Evolutionary conservation across 1,140 invertebrate species (phyloP), one percentile per base, ranked within the genome.

Genomic region (Microplitis demolitor): DNA sequence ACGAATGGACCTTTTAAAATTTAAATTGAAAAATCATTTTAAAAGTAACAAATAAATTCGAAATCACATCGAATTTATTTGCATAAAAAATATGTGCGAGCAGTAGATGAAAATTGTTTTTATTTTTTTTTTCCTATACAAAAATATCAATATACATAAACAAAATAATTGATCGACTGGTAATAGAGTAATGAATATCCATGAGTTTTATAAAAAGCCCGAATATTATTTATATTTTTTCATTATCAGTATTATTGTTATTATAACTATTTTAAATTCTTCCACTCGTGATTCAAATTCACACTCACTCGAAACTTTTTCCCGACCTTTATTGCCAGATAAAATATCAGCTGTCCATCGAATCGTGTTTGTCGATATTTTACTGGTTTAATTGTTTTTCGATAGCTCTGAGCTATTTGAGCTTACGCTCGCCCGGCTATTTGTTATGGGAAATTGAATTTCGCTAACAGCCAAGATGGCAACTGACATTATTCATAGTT

Each of bases 311-410:
- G 58, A 62, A 69, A 68, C 62, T 72, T 69, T 69, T 69, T 63
- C 64, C 58, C 33, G 71, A 11, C 72, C 58, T 71, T 71, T 66
- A 75, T 71, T 62, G 74, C 76, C 73, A 78, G 80, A 81, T 84
- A 83, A 83, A 84, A 84, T 86, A 83, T 85, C 80, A 83, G 74
- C 76, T 78, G 79, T 82, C 80, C 71, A 78, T 82, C 82, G 78
- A 79, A 64, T 77, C 69, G 72, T 82, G 80, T 84, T 84, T 78
- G 80, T 70, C 80, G 76, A 84, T 85, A 86, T 84, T 84, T 85
- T 83, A 85, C 78, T 66, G 71, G 77, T 83, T 85, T 84, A 84
- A 85, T 86, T 86, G 82, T 84, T 84, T 85, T 86, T 84, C 82
- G 80, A 84, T 84, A 80, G 83, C 74, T 75, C 68, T 71, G 73